Conservation (phyloP, 2,797 vertebrate genomes). For the Enteromius radiatus region DNA sequence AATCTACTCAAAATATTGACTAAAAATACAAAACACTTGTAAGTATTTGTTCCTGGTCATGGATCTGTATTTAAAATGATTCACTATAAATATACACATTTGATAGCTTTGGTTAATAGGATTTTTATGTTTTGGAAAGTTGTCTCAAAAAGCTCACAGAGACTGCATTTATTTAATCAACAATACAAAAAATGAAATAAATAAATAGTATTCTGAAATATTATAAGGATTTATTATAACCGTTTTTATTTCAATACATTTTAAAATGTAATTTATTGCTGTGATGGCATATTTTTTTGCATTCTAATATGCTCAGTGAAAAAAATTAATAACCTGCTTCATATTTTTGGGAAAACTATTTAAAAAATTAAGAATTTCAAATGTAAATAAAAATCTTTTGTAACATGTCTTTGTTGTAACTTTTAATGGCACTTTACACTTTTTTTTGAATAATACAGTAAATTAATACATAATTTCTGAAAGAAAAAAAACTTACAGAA, state of each 20-base stretch:
- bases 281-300: neutral
- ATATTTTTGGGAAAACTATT: neutral
- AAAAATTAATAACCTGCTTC: neutral
- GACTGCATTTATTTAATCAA: neutral
- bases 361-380: no score
- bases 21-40: neutral
- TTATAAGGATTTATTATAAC: neutral
- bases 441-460: neutral
- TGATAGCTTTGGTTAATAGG: neutral
- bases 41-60: neutral
- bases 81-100: neutral
- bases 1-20: no score
- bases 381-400: neutral
- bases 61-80: neutral
- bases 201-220: neutral
- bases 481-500: neutral
- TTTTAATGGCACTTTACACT: neutral
- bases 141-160: neutral
- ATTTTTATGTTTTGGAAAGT: neutral
- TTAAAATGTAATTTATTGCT: neutral
- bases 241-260: neutral
- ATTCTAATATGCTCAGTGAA: neutral
- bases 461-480: neutral
- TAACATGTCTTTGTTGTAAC: neutral
- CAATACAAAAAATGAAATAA: no score